Evolutionary conservation across 2,888 invertebrate genomes (phyloP), one percentile per base, ranked within the genome.

Genomic region (Bruchidius siliquastri): DNA sequence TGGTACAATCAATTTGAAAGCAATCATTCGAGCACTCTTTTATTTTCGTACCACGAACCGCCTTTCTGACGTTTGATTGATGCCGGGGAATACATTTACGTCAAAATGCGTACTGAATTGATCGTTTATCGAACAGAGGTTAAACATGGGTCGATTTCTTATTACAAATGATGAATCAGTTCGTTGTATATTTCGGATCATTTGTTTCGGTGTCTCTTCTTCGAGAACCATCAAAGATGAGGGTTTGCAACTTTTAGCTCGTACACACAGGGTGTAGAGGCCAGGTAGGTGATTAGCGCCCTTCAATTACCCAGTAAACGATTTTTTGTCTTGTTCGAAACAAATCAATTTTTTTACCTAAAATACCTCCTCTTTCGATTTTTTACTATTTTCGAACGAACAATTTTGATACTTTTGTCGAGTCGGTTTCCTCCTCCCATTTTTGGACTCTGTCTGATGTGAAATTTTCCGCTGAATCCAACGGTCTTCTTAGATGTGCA

Each of bases 11-110:
- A 78, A 78, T 78, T 77, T 71, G 76, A 76, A 79, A 78, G 79
- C 80, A 80, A 82, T 81, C 81, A 80, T 77, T 80, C 76, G 76
- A 77, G 80, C 72, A 72, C 71, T 80, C 77, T 79, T 81, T 80
- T 81, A 80, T 82, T 80, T 80, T 78, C 76, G 73, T 10, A 20
- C 71, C 67, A 76, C 77, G 79, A 80, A 79, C 77, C 78, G 77
- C 80, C 79, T 79, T 77, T 77, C 74, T 79, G 82, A 81, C 81
- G 77, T 76, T 77, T 83, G 83, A 83, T 81, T 82, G 83, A 84
- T 83, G 83, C 76, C 73, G 75, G 79, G 81, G 83, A 80, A 83
- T 83, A 83, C 77, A 81, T 84, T 83, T 83, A 79, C 81, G 83
- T 84, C 83, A 82, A 80, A 83, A 82, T 77, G 74, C 74, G 79